These are phyloP conservation scores for Limnephilus lunatus DNA, from an alignment of 2,888 invertebrate genomes.

Conservation along the genomic window DNA sequence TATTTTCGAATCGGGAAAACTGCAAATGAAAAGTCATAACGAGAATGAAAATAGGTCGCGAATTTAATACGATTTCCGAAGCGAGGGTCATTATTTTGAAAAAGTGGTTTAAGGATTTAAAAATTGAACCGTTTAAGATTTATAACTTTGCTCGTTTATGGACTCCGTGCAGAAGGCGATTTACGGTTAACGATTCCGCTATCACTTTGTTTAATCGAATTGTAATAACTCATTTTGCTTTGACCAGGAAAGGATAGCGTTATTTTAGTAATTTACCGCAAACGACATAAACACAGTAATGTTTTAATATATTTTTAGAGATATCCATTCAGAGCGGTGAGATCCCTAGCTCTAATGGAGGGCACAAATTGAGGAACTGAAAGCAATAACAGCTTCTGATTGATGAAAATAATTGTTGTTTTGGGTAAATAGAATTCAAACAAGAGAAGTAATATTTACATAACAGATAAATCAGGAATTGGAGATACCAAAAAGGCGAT, in stretches of 20 bases:
- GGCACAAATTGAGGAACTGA: too few relatives aligned
- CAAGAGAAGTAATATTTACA: too few relatives aligned
- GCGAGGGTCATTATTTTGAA: neutral
- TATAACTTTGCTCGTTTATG: neutral
- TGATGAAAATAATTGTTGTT: too few relatives aligned
- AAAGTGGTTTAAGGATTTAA: neutral
- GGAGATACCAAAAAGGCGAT: too few relatives aligned
- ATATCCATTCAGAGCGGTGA: too few relatives aligned
- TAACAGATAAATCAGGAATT: too few relatives aligned
- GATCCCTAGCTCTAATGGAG: too few relatives aligned
- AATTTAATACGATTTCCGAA: neutral
- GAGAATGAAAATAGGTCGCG: neutral
- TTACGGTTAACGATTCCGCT: neutral
- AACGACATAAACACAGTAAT: neutral
- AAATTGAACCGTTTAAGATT: conserved; percentile 18
- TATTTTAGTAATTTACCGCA: neutral
- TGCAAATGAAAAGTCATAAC: conserved; percentile 28
- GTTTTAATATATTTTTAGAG: neutral
- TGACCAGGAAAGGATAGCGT: neutral
- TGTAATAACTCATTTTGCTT: neutral
- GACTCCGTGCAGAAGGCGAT: neutral
- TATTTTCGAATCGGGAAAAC: neutral
- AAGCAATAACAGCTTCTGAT: too few relatives aligned
- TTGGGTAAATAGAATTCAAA: too few relatives aligned
- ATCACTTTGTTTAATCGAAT: conserved; percentile 15